These are phyloP conservation scores for Selenia dentaria DNA, from an alignment of 2,888 invertebrate species.

Conservation along the genomic window DNA sequence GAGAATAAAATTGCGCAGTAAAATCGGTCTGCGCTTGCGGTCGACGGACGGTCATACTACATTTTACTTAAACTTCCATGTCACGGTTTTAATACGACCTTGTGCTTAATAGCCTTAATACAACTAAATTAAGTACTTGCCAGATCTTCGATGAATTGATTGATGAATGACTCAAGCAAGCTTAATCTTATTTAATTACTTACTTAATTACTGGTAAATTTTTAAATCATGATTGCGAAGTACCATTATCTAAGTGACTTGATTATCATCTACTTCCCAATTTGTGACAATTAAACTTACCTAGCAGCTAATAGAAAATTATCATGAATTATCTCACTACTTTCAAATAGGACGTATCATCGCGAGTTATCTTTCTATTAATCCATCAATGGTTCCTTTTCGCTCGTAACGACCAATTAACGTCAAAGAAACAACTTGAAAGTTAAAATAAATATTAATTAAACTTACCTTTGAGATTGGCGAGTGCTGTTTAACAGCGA, in stretches of 20 bases:
- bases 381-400: not conserved
- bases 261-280: not conserved
- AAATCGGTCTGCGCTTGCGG: conserved; percentile 47
- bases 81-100: conserved; percentile 53
- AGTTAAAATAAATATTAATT: conserved; percentile 24
- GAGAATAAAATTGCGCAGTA: conserved; percentile 76
- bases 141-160: conserved; percentile 34
- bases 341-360: not conserved
- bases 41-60: conserved; percentile 44
- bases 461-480: conserved; percentile 42
- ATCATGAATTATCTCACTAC: not conserved
- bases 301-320: too few relatives aligned
- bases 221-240: conserved; percentile 1
- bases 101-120: conserved; percentile 45
- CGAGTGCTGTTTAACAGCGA: conserved; percentile 54
- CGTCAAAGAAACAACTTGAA: conserved; percentile 16
- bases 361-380: not conserved
- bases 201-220: not conserved
- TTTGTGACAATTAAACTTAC: not conserved
- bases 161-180: conserved; percentile 19
- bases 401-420: conserved; percentile 6
- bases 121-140: conserved; percentile 38
- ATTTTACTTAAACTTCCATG: conserved; percentile 58
- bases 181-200: conserved; percentile 16
- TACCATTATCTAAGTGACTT: not conserved